Conservation (phyloP, 2,797 vertebrate genomes). For the Danio choprae region DNA sequence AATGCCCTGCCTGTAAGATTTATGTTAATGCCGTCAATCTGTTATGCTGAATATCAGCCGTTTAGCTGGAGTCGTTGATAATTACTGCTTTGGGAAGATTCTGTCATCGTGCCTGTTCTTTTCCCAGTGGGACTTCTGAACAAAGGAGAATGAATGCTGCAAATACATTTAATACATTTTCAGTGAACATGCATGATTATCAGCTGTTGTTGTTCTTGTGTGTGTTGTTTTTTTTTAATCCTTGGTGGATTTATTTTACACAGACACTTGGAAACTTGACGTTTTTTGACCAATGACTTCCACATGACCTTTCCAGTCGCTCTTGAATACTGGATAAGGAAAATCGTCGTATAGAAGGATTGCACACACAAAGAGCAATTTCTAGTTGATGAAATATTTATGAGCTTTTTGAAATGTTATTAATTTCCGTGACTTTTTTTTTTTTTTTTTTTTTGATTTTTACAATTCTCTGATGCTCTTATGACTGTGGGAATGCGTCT, state of each 20-base stretch:
- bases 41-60: slow-evolving; percentile 27
- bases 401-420: slow-evolving; percentile 26
- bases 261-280: not conserved
- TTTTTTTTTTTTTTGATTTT: no score
- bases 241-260: slow-evolving; percentile 14
- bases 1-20: slow-evolving; percentile 24
- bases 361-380: slow-evolving; percentile 25
- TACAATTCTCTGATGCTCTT: not conserved
- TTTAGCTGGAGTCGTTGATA: slow-evolving; percentile 37
- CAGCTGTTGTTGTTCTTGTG: not conserved
- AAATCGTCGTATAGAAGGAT: slow-evolving; percentile 13
- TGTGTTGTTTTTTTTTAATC: not conserved
- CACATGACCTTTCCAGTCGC: not conserved
- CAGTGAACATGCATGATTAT: slow-evolving; percentile 21
- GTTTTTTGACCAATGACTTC: slow-evolving; percentile 14
- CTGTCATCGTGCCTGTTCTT: slow-evolving; percentile 38
- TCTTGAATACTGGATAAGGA: not conserved
- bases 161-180: slow-evolving; percentile 22
- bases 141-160: slow-evolving; percentile 8
- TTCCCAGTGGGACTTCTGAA: slow-evolving; percentile 29
- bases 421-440: slow-evolving; percentile 12
- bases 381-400: slow-evolving; percentile 31
- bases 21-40: slow-evolving; percentile 43
- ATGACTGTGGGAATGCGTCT: not conserved
- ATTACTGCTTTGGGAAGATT: slow-evolving; percentile 48